phyloP scores from a whole-genome alignment of 2,113 vertebrate genomes.

The Pelecanus crispus region DNA sequence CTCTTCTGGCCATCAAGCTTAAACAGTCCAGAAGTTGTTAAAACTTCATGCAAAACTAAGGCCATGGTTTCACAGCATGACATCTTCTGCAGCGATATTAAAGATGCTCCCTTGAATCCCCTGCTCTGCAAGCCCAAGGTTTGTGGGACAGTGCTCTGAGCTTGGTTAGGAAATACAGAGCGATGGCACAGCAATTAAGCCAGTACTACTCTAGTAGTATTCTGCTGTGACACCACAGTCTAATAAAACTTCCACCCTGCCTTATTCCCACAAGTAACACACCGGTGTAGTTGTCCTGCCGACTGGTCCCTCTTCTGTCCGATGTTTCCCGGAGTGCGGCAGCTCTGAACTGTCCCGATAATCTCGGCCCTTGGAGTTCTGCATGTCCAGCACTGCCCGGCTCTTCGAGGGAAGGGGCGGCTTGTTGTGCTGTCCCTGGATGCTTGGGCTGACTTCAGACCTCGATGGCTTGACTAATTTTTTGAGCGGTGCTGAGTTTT shows the following conservation, averaged over 20 bases:
- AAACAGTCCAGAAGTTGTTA: background rate
- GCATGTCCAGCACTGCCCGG: conserved; percentile 74
- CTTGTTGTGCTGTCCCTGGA: conserved; percentile 34
- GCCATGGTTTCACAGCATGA: background rate
- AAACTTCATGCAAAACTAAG: background rate
- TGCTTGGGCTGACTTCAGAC: conserved; percentile 72
- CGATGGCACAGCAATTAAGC: background rate
- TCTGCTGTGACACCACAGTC: background rate
- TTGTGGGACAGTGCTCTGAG: background rate
- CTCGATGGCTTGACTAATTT: conserved; percentile 80
- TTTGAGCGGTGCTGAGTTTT: conserved; percentile 62
- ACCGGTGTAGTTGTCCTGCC: conserved; percentile 68
- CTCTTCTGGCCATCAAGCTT: background rate
- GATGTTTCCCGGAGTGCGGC: conserved; percentile 69
- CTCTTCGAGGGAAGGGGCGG: conserved; percentile 87
- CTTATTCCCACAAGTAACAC: background rate
- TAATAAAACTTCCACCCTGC: background rate
- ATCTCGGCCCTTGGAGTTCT: conserved; percentile 77
- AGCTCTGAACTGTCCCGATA: conserved; percentile 84
- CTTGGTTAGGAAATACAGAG: background rate
- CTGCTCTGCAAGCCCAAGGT: background rate
- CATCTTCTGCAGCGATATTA: background rate
- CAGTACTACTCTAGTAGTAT: background rate
- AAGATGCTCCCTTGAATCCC: background rate
- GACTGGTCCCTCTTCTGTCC: conserved; percentile 48